Base-by-base conservation (phyloP, 2,888 invertebrate species). In the Drosophila koepferae region DNA sequence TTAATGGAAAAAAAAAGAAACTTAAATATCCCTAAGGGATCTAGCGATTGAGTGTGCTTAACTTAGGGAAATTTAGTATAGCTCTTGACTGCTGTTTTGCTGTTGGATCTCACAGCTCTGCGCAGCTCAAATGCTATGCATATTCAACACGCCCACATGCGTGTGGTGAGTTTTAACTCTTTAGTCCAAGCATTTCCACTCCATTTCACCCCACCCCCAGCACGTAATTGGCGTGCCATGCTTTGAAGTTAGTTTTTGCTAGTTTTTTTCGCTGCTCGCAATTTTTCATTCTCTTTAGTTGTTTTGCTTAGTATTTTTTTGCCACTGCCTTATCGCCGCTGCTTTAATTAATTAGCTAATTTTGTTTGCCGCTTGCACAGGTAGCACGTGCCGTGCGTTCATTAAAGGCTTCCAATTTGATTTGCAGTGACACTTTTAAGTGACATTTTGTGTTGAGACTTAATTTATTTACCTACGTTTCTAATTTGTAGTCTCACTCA, bases 321-420 rank as follows among this genome's bases (percentile, higher is more conserved):
- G 54, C 41, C 44, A 46, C 56, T 40, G 65, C 65, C 34, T 65
- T 63, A 43, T 63, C 49, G 53, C 77, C 54, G 73, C 51, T 61
- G 72, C 77, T 71, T 72, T 75, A 80, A 86, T 85, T 82, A 85
- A 86, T 86, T 86, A 82, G 69, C 75, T 86, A 72, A 84, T 75
- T 86, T 77, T 68, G 72, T 74, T 80, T 77, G 71, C 56, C 63
- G 71, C 66, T 63, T 67, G 36, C 66, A 55, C 16, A 16, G 40
- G 34, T 61, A 62, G 72, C 80, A 83, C 81, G 80, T 86, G 85
- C 48, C 73, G 36, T 64, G 77, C 62, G 61, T 74, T 77, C 54
- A 77, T 74, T 74, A 54, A 67, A 49, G 43, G 60, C 54, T 67
- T 62, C n/a, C 12, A 63, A 72, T 62, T 68, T 63, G 56, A 59